Conservation (phyloP, 2,888 invertebrate species). For the Andrena dorsata region DNA sequence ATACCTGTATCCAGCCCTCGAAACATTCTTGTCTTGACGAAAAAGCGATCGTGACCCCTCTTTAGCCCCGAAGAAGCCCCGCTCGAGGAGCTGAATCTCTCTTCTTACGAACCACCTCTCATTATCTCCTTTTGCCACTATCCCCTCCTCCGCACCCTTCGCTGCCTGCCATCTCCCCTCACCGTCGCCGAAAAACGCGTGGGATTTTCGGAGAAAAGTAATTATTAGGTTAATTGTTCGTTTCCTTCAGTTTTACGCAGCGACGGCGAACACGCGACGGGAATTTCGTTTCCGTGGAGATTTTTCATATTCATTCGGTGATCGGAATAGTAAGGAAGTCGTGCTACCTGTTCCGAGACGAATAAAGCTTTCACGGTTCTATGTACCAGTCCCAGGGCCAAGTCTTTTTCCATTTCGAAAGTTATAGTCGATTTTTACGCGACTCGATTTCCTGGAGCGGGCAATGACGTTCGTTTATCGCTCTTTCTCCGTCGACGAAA, state of each 20-base stretch:
- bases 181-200: neutral
- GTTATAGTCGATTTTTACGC: constrained; percentile 30
- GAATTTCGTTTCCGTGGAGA: neutral
- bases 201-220: neutral
- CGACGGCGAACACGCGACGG: neutral
- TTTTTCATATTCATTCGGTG: neutral
- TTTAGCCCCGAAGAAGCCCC: constrained; percentile 39
- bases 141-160: neutral
- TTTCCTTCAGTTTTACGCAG: neutral
- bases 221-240: neutral
- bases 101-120: constrained; percentile 40
- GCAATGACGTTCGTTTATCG: constrained; percentile 32
- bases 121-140: constrained; percentile 49
- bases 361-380: constrained; percentile 1
- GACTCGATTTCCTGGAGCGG: constrained; percentile 41
- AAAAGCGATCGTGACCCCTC: constrained; percentile 59
- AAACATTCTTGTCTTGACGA: constrained; percentile 58
- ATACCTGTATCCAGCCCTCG: constrained; percentile 62
- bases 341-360: neutral
- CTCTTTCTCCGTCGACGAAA: neutral
- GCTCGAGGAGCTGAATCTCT: constrained; percentile 30
- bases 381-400: neutral
- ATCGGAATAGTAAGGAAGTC: neutral
- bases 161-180: too few relatives aligned
- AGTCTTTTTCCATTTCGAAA: neutral